Evolutionary conservation across 2,113 vertebrate genomes (phyloP).

Genomic region (Cebidichthys violaceus): DNA sequence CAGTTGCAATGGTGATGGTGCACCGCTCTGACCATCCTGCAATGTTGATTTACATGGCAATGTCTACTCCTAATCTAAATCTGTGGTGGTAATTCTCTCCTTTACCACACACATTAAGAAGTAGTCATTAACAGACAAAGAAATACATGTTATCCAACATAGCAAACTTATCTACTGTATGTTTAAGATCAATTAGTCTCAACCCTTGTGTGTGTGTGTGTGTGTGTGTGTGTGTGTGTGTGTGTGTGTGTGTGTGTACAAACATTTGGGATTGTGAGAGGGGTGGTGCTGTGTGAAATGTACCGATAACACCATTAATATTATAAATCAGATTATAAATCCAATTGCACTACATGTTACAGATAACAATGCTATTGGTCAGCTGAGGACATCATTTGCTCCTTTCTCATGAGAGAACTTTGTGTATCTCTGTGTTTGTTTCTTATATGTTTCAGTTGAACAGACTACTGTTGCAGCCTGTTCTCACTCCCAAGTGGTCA

Average conservation of each 20-base stretch:
- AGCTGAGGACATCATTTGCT: background rate
- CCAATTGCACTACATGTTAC: too few species aligned
- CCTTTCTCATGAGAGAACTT: too few species aligned
- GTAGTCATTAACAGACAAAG: background rate
- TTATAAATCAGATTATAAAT: background rate
- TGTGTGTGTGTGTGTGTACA: too few species aligned
- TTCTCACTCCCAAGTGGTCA: too few species aligned
- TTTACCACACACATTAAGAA: background rate
- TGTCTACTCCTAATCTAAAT: too few species aligned
- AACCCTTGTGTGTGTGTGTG: background rate
- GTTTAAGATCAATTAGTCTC: too few species aligned
- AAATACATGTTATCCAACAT: background rate
- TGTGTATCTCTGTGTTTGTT: too few species aligned
- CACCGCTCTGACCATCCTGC: too few species aligned
- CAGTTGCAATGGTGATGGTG: background rate
- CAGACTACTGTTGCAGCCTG: too few species aligned
- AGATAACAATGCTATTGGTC: background rate
- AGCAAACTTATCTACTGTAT: background rate
- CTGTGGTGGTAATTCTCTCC: background rate
- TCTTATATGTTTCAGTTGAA: too few species aligned
- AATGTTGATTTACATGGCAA: too few species aligned
- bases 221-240: background rate
- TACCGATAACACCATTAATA: background rate
- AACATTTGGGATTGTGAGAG: background rate
- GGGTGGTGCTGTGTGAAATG: background rate